Evolutionary conservation across 2,888 invertebrate species (phyloP), one percentile per base, ranked within the genome.

Genomic region (Platypus cylindrus): DNA sequence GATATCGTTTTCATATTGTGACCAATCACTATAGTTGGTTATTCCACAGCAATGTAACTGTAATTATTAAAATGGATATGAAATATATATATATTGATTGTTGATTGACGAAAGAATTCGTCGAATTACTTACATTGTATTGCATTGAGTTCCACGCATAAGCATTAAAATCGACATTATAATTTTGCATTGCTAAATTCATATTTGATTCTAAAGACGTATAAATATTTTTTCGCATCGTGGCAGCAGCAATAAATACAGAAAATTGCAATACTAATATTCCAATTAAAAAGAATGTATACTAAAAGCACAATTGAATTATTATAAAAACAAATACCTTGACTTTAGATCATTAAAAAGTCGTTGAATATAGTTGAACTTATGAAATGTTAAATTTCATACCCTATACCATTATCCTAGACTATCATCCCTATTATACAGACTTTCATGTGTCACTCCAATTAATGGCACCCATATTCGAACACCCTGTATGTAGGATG

Each of bases 11-110:
- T 3, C n/a, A 17, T 30, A 45, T 14, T 14, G 8, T 3, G 14
- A 14, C 78, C 79, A 79, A 54, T 78, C 78, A 16, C 52, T 49
- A 38, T 72, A 71, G 15, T 59, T 58, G 49, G 67, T 56, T 2
- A 78, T 66, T 9, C 79, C 79, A 53, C 74, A 77, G 62, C 73
- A 81, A 56, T 64, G 67, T 14, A 53, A 36, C 78, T 81, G 13
- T 26, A 20, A n/a, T n/a, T n/a, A n/a, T n/a, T n/a, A n/a, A n/a
- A n/a, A n/a, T n/a, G n/a, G n/a, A n/a, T n/a, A n/a, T n/a, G n/a
- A n/a, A n/a, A n/a, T n/a, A n/a, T n/a, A n/a, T n/a, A n/a, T n/a
- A n/a, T n/a, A n/a, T n/a, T n/a, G n/a, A n/a, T n/a, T n/a, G n/a
- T n/a, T n/a, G n/a, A n/a, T n/a, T n/a, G n/a, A n/a, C n/a, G n/a